Conservation (phyloP, 2,113 vertebrate species). For the Lagopus leucura region DNA sequence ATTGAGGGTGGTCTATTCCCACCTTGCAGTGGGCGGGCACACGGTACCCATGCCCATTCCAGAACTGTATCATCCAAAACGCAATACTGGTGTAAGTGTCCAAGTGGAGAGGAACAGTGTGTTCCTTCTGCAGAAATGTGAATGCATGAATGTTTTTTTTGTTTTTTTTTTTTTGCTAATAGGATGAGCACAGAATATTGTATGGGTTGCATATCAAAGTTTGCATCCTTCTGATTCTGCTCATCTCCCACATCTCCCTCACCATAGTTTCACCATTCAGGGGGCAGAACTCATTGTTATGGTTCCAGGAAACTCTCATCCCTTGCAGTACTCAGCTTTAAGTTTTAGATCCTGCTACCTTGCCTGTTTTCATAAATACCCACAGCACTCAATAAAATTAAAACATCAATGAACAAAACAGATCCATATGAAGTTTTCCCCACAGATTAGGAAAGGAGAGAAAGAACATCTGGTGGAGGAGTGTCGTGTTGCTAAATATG, state of each 20-base stretch:
- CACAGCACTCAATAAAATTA: constrained; percentile 33
- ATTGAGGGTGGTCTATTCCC: background rate
- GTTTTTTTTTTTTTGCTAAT: background rate
- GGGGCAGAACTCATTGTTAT: background rate
- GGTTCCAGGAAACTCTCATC: background rate
- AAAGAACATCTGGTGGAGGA: constrained; percentile 19
- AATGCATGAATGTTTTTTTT: background rate
- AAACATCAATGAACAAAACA: constrained; percentile 38
- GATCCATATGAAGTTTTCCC: constrained; percentile 9
- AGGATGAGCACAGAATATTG: background rate
- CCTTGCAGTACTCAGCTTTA: background rate
- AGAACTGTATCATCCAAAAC: background rate
- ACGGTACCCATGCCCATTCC: rapidly evolving
- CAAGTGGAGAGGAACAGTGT: background rate
- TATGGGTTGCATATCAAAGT: background rate
- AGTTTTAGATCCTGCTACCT: background rate
- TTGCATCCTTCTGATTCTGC: background rate
- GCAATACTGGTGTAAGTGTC: background rate
- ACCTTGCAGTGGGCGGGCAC: background rate
- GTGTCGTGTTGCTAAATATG: background rate
- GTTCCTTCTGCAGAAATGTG: background rate
- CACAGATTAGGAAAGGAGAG: background rate
- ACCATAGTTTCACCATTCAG: background rate
- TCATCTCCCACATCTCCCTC: background rate
- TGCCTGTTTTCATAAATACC: constrained; percentile 25